Base-by-base conservation (phyloP, 2,888 invertebrate species). In the Chesias legatella region DNA sequence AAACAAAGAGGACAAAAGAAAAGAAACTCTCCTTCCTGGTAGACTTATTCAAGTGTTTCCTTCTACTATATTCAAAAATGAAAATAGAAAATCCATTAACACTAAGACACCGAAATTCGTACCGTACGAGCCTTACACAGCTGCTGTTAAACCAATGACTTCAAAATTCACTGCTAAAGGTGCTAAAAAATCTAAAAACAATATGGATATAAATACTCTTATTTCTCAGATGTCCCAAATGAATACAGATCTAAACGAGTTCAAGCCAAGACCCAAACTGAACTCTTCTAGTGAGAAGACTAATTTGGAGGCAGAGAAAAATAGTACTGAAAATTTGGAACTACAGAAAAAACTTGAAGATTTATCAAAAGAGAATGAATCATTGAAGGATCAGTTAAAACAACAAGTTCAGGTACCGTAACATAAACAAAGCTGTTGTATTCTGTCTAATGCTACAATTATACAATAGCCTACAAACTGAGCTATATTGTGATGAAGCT, bases 91-190 rank as follows among this genome's bases (percentile, higher is more conserved):
- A 32, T 82, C 88, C 26, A 83, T 84, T 48, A 77, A 89, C 33
- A 75, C 90, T 7, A 92, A 92, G 61, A 93, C 93, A 53, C 95
- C 95, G 0, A 95, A 94, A 67, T 96, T 96, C 74, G 91, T 97
- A 22, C 96, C 96, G 0, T 95, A 94, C 57, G 96, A 97, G 66
- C 96, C 96, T 0, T 96, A 96, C 66, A 92, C 95, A 63, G 95
- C 93, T 8, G 95, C 96, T 33, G 93, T 95, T 0, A 94, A 93
- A 65, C 94, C 95, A 5, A 94, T 96, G 48, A 85, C 92, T 10
- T 90, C 92, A 0, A 76, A 77, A 48, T 72, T 86, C 47, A 76
- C 79, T 33, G 63, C 67, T 10, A 82, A 79, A 63, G 67, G 71
- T n/a, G 56, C 62, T n/a, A 81, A 79, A 52, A 81, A 77, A 51